Evolutionary conservation across 2,113 vertebrate genomes (phyloP), one percentile per base, ranked within the genome.

Genomic region (Sakesphorus luctuosus): DNA sequence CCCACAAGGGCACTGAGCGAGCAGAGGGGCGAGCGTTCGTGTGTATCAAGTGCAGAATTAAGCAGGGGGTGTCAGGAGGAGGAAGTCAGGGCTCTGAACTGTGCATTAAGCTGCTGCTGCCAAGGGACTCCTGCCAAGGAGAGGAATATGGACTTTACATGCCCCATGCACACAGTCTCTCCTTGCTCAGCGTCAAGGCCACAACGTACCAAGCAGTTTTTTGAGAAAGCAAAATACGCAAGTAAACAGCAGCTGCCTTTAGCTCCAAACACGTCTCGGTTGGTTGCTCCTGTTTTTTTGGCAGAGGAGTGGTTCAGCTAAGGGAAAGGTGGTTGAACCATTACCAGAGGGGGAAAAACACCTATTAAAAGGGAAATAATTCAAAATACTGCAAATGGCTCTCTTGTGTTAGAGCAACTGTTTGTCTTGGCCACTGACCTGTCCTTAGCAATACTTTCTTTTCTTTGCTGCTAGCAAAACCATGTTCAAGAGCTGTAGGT

Each of bases 11-110:
- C 68, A 24, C 33, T 3, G 43, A 23, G 47, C 0, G 1, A 56
- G 75, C 4, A 2, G 44, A 49, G 55, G 33, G 58, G 18, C 14
- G 15, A 79, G 59, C 0, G 0, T 53, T 87, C 0, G 0, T 0
- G 3, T 35, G 36, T 23, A 10, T 40, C 12, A 13, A 61, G 69
- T 2, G 26, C 59, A 36, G 31, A 43, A 26, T 21, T 14, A 76
- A 89, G 73, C 52, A 26, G 19, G 10, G 44, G 47, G 36, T 33
- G 11, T 18, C 2, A 1, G 83, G 26, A 95, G 80, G 65, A 89
- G 52, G 68, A 88, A 90, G 65, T 65, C 43, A 20, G 76, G 90
- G 76, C 0, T 7, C 71, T 78, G 68, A 71, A 18, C 53, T 81
- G 47, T 67, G 85, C 65, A 8, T 73, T 59, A 3, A 65, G 61